Conservation (phyloP, 2,113 vertebrate genomes). For the Atractosteus spatula region DNA sequence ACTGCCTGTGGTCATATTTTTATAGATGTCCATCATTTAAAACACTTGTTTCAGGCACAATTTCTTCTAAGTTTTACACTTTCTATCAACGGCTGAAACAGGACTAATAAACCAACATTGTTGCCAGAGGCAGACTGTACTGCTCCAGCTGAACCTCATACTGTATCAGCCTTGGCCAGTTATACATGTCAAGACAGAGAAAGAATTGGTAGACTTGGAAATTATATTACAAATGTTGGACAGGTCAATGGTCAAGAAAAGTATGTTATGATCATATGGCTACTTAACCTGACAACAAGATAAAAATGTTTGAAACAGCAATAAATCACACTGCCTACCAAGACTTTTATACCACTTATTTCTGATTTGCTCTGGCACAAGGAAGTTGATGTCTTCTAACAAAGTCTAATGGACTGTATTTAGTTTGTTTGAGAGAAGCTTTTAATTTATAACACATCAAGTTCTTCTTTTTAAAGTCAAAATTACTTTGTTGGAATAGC, state of each 20-base stretch:
- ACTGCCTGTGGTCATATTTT: neutral
- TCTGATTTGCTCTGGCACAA: slow-evolving; percentile 26
- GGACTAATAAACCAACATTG: slow-evolving; percentile 54
- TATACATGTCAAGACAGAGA: neutral
- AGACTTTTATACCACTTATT: neutral
- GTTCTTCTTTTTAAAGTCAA: slow-evolving; percentile 45
- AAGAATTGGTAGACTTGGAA: too few species aligned
- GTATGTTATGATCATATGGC: neutral
- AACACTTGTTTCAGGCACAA: slow-evolving; percentile 64
- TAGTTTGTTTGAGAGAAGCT: slow-evolving; percentile 46
- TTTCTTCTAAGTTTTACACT: slow-evolving; percentile 56
- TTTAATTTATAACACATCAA: slow-evolving; percentile 46
- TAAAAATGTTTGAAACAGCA: neutral
- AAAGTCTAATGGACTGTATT: slow-evolving; percentile 54
- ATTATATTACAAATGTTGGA: too few species aligned
- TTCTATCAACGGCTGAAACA: slow-evolving; percentile 55
- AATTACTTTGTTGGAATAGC: slow-evolving; percentile 60
- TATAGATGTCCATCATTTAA: slow-evolving; percentile 56
- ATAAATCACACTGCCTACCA: neutral
- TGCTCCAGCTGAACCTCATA: slow-evolving; percentile 23
- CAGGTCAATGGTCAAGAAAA: too few species aligned
- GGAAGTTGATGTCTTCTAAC: slow-evolving; percentile 49
- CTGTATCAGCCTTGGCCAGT: slow-evolving; percentile 20
- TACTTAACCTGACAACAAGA: neutral
- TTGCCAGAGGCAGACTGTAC: slow-evolving; percentile 15